Percentiles rank a stretch among this genome's conserved stretches.
Conservation (phyloP, 2,113 vertebrate genomes). For the Aptenodytes patagonicus region DNA sequence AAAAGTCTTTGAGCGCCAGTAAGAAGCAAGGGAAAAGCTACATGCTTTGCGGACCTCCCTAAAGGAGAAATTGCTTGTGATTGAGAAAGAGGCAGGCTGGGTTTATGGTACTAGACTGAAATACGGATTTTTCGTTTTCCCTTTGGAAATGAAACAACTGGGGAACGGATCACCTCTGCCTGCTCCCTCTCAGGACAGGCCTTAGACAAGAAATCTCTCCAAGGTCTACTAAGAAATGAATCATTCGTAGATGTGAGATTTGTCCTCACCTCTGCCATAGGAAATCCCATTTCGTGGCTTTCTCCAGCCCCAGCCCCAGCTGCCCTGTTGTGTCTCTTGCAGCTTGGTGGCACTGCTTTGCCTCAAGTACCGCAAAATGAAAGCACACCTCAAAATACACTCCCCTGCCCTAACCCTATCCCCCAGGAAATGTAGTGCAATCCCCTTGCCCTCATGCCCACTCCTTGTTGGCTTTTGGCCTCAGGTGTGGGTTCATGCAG, state of each 20-base stretch:
- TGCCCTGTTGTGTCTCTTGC: neutral
- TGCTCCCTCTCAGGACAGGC: neutral
- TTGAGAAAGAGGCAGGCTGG: neutral
- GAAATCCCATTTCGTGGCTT: neutral
- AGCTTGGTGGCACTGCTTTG: neutral
- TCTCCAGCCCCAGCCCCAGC: neutral
- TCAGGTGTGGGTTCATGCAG: neutral
- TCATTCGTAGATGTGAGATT: fast-evolving
- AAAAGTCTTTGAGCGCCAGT: neutral
- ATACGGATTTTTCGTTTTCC: neutral
- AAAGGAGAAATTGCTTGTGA: neutral
- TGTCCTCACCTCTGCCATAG: neutral
- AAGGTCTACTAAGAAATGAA: neutral
- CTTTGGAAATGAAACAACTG: neutral
- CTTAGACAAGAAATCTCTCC: neutral
- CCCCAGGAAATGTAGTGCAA: neutral
- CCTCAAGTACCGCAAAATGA: neutral
- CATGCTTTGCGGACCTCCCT: neutral
- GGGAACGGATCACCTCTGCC: neutral
- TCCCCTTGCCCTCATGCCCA: neutral
- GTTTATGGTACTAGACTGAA: neutral
- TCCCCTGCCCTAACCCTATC: neutral
- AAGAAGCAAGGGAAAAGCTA: neutral
- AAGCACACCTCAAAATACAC: neutral
- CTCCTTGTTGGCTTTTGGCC: neutral